Base-by-base conservation (phyloP, 2,888 invertebrate species). In the Eledona agricola region DNA sequence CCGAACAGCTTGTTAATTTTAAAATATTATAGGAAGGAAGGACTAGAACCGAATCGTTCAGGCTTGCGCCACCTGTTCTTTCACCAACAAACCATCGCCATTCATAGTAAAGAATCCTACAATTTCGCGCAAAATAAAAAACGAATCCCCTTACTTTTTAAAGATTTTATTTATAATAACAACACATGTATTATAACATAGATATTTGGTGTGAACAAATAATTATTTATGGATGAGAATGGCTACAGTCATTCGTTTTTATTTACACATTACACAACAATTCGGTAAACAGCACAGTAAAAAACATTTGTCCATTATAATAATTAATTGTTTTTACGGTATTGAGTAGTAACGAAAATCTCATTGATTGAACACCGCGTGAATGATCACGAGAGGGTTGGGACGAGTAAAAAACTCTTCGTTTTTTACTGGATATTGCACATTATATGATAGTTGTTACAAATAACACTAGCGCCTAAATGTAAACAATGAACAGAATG, bases 171-270 rank as follows among this genome's bases (percentile, higher is more conserved):
- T 72, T 68, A 69, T 74, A 69, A 72, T 76, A 76, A 77, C 76
- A 77, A 76, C 77, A 77, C 76, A 76, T 77, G 75, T 76, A 76
- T 74, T 64, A 70, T 76, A 77, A 77, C 76, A 77, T 77, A 77
- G 71, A 77, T 75, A 75, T 73, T 74, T 74, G 72, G 72, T 74
- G 74, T 74, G 75, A 76, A 76, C 75, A 76, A 76, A 76, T 74
- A 72, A 75, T 73, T 66, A 66, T 66, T 72, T 62, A 64, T 64
- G 67, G 66, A 67, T 71, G 69, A 69, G 70, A 71, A 70, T 71
- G 66, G 60, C 65, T 64, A 64, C 69, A 65, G 34, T 49, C 62
- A 63, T 63, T 51, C 55, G 59, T 66, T 61, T 57, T 64, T 72
- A 72, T 72, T 61, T 72, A 72, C 72, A 72, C 65, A 70, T 63